These are phyloP conservation scores for Chrysochloris asiatica DNA, from an alignment of 2,113 vertebrate genomes.

Conservation along the genomic window DNA sequence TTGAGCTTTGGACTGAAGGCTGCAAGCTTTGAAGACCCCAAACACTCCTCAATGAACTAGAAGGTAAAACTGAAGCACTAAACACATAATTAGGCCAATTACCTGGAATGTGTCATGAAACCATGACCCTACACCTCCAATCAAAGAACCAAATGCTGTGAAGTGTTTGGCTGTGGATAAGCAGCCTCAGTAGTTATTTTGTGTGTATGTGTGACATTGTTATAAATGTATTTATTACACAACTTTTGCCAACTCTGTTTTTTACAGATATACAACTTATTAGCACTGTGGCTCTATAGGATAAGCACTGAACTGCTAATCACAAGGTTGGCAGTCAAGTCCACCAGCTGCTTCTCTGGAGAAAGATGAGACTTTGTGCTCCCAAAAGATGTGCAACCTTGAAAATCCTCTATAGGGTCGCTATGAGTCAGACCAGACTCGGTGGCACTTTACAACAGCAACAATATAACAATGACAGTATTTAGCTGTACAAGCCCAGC, in stretches of 20 bases:
- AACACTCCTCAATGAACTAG: background rate
- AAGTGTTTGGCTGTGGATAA: background rate
- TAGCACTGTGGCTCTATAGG: too few relatives aligned
- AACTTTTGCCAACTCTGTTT: background rate
- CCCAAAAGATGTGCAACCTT: too few relatives aligned
- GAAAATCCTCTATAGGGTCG: too few relatives aligned
- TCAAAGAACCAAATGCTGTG: background rate
- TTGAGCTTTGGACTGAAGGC: background rate
- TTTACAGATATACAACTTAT: background rate
- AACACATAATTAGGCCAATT: background rate
- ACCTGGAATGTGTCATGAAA: background rate
- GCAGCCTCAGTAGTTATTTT: background rate
- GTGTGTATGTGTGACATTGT: too few relatives aligned
- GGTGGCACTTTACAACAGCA: too few relatives aligned
- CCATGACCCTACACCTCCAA: background rate
- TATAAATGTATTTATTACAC: too few relatives aligned
- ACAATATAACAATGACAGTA: background rate
- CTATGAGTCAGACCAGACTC: too few relatives aligned
- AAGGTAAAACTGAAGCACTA: background rate
- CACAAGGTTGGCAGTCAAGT: too few relatives aligned
- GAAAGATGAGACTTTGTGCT: too few relatives aligned
- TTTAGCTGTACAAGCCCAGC: background rate
- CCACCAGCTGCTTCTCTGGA: too few relatives aligned
- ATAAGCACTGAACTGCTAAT: too few relatives aligned
- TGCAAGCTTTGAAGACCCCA: too few relatives aligned